Percentiles rank a stretch among this genome's conserved stretches.
Conservation (phyloP, 2,113 vertebrate genomes). For the Alces alces region DNA sequence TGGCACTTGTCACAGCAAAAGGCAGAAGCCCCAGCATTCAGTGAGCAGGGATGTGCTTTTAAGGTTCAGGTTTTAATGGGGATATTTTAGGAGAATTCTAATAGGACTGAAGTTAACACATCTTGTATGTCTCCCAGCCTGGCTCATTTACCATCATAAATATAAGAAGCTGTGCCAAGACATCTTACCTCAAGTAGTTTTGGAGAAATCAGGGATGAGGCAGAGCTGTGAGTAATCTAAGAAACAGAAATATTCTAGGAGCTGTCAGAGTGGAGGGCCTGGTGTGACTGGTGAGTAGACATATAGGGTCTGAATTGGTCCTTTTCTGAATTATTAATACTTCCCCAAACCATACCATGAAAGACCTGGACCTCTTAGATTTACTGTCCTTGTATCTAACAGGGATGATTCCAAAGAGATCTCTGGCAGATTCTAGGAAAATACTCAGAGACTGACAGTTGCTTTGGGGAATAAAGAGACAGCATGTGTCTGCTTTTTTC, state of each 20-base stretch:
- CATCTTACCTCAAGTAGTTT: not conserved
- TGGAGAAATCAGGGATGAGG: conserved; percentile 6
- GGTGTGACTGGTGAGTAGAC: not conserved
- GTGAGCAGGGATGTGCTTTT: conserved; percentile 13
- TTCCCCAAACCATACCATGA: conserved; percentile 19
- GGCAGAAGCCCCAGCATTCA: not conserved
- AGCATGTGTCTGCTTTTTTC: not conserved
- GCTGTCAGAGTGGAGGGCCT: not conserved
- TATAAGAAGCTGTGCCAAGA: conserved; percentile 1
- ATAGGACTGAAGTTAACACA: conserved; percentile 26
- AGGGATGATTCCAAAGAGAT: conserved; percentile 2
- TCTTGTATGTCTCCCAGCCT: conserved; percentile 10
- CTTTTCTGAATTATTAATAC: conserved; percentile 46
- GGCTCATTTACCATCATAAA: conserved; percentile 23
- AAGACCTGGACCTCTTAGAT: conserved; percentile 34
- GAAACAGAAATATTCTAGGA: not conserved
- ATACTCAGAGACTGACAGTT: conserved; percentile 45
- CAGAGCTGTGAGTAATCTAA: not conserved
- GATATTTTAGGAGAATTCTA: conserved; percentile 36
- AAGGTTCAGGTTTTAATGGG: conserved; percentile 3
- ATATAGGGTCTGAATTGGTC: not conserved
- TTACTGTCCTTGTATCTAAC: not conserved
- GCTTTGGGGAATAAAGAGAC: conserved; percentile 50
- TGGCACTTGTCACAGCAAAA: not conserved
- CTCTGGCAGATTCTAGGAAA: conserved; percentile 48